These are phyloP conservation scores for Scomber japonicus DNA, from an alignment of 2,113 vertebrate species.

Conservation along the genomic window DNA sequence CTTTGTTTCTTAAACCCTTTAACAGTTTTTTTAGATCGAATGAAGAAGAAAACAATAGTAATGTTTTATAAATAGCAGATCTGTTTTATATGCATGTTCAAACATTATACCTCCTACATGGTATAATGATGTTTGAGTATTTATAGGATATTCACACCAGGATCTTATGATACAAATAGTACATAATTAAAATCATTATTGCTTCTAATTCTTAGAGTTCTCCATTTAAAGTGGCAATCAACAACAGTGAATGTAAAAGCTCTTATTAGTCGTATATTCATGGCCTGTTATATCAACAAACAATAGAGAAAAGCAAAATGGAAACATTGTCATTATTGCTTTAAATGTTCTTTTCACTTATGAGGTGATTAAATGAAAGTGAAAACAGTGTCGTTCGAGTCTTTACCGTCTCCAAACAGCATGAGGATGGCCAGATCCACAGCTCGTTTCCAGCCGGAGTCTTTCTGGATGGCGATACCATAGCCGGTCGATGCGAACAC, in stretches of 20 bases:
- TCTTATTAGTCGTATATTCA: not conserved
- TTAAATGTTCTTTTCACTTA: too few relatives aligned
- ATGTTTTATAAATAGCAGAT: not conserved
- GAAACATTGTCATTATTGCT: too few relatives aligned
- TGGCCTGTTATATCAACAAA: not conserved
- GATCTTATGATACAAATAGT: not conserved
- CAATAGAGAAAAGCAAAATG: too few relatives aligned
- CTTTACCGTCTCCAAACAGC: slow-evolving; percentile 97
- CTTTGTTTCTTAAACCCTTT: not conserved
- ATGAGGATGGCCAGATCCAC: slow-evolving; percentile 98
- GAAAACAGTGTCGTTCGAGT: not conserved
- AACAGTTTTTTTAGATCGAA: too few relatives aligned
- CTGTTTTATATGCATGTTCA: not conserved
- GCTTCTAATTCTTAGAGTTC: not conserved
- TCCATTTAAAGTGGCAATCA: not conserved
- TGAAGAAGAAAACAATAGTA: too few relatives aligned
- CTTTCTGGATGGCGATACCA: slow-evolving; percentile 98
- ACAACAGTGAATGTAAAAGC: not conserved
- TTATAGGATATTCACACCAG: not conserved
- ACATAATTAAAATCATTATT: not conserved
- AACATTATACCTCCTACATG: not conserved
- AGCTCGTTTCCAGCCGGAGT: slow-evolving; percentile 97
- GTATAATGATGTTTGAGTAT: not conserved
- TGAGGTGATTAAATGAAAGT: not conserved
- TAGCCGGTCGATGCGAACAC: slow-evolving; percentile 98